These are phyloP conservation scores for Drosophila repletoides DNA, from an alignment of 1,140 invertebrate genomes.

Conservation along the genomic window DNA sequence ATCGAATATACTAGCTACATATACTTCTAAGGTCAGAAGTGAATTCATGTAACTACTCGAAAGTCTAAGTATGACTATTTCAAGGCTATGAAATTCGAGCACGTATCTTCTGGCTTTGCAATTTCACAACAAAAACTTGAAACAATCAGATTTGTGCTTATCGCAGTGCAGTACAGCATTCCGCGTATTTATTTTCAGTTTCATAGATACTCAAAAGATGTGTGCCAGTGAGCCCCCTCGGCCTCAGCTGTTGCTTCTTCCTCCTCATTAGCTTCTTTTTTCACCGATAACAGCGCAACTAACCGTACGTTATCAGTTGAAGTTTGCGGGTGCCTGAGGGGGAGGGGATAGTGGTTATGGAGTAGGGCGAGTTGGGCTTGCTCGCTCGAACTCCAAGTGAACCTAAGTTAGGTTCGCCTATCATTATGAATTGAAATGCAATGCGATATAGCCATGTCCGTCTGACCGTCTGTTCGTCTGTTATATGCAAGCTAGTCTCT, in stretches of 20 bases:
- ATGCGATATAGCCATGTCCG: no score
- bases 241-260: background rate
- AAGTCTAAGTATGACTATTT: background rate
- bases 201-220: background rate
- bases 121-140: constrained; percentile 14
- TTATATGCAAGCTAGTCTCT: no score
- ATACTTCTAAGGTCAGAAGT: no score
- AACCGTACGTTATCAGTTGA: constrained; percentile 2
- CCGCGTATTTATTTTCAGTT: constrained; percentile 20
- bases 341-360: background rate
- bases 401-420: constrained; percentile 12
- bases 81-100: background rate
- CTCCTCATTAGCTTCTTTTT: background rate
- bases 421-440: background rate
- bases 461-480: no score
- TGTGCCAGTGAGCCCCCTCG: no score
- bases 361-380: no score
- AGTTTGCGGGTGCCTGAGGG: background rate
- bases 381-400: background rate
- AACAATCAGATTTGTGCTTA: constrained; percentile 13
- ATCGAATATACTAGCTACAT: no score
- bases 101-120: background rate
- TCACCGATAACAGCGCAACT: constrained; percentile 2
- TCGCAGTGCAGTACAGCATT: constrained; percentile 6
- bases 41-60: no score